Percentiles rank a stretch among this genome's conserved stretches.
These are phyloP conservation scores for Mycalesis mineus DNA, from an alignment of 2,888 invertebrate species.

Conservation along the genomic window DNA sequence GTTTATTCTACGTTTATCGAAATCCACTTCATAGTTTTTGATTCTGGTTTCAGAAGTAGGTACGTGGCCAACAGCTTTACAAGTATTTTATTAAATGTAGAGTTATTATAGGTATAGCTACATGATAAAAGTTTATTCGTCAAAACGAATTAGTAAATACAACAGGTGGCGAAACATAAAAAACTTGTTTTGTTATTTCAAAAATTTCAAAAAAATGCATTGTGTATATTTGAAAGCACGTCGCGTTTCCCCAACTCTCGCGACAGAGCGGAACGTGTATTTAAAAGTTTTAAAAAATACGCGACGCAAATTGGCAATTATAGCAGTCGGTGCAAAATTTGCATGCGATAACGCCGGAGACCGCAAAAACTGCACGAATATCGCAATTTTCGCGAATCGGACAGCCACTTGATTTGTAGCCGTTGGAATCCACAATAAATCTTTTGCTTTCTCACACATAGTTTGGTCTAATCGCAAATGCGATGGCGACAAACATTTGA, in stretches of 20 bases:
- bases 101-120: no score
- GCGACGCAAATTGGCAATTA: slow-evolving; percentile 32
- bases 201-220: background rate
- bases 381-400: slow-evolving; percentile 58
- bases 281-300: slow-evolving; percentile 21
- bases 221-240: background rate
- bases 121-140: no score
- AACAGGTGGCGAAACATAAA: background rate
- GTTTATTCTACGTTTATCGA: no score
- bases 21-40: no score
- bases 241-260: background rate
- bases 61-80: no score
- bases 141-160: no score
- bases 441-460: slow-evolving; percentile 42
- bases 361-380: slow-evolving; percentile 45
- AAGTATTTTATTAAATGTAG: no score
- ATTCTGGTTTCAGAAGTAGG: no score
- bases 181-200: background rate
- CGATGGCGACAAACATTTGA: slow-evolving; percentile 12
- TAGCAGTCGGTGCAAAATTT: slow-evolving; percentile 34
- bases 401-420: slow-evolving; percentile 66
- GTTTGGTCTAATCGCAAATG: slow-evolving; percentile 35
- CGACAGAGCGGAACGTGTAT: slow-evolving; percentile 9
- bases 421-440: slow-evolving; percentile 60
- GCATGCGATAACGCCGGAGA: slow-evolving; percentile 42